A percentile compares a stretch with the other conserved stretches of the same genome.
phyloP scores from a whole-genome alignment of 2,797 vertebrate species.

The Pseudomugil tenellus region DNA sequence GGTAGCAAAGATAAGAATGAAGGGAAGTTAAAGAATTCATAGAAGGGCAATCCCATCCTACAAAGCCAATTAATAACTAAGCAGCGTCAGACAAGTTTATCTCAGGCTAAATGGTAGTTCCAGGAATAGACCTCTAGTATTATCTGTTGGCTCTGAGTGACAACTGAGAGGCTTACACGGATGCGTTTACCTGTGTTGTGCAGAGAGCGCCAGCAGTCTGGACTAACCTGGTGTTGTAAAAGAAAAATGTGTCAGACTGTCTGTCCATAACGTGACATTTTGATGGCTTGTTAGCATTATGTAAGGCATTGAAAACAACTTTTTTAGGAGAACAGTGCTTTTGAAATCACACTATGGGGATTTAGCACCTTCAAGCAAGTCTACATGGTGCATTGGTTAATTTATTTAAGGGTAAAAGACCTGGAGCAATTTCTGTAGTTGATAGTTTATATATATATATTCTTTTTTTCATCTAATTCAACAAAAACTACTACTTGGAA shows the following conservation, averaged over 20 bases:
- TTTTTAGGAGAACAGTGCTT: too few relatives aligned
- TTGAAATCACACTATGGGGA: background rate
- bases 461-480: background rate
- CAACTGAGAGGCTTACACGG: constrained; percentile 51
- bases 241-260: background rate
- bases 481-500: background rate
- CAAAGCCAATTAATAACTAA: constrained; percentile 57
- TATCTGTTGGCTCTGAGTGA: constrained; percentile 48
- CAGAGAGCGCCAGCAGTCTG: constrained; percentile 45
- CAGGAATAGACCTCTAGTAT: constrained; percentile 59
- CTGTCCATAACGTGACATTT: background rate
- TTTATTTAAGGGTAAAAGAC: background rate
- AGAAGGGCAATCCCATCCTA: constrained; percentile 40
- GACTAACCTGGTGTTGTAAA: constrained; percentile 22
- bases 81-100: constrained; percentile 53
- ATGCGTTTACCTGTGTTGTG: constrained; percentile 47
- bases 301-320: too few relatives aligned
- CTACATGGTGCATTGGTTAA: background rate
- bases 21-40: constrained; percentile 9
- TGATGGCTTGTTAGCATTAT: background rate
- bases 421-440: background rate
- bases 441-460: background rate
- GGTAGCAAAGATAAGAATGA: constrained; percentile 36
- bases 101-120: constrained; percentile 54
- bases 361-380: background rate